These are phyloP conservation scores for Malurus cyaneus DNA, from an alignment of 2,113 vertebrate species.

Conservation along the genomic window DNA sequence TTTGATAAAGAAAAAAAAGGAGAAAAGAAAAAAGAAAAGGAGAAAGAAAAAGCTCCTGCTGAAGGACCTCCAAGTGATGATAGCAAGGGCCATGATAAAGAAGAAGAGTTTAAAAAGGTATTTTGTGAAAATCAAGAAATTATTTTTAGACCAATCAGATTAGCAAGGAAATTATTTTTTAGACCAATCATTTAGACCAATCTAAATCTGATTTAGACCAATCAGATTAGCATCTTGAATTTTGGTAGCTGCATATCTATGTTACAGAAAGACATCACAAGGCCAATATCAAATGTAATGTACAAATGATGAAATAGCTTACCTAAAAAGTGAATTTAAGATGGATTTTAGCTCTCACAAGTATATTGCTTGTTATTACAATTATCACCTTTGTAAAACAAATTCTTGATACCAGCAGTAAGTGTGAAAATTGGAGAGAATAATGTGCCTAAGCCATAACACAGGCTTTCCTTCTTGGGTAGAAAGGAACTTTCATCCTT, in stretches of 20 bases:
- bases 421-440: neutral
- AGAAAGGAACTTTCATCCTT: neutral
- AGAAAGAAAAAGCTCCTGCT: neutral
- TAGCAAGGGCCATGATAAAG: conserved; percentile 55
- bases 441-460: neutral
- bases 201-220: neutral
- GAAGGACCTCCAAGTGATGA: neutral
- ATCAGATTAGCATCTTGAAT: neutral
- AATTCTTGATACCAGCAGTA: neutral
- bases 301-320: neutral
- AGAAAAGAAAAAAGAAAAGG: neutral
- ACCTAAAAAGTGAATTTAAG: neutral
- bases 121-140: neutral
- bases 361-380: neutral
- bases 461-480: neutral
- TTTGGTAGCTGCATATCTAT: neutral
- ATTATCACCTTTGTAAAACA: neutral
- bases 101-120: conserved; percentile 83
- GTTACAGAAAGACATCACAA: neutral
- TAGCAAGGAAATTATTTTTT: neutral
- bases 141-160: neutral
- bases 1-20: conserved; percentile 45
- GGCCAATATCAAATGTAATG: neutral
- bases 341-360: neutral
- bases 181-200: neutral